Percentiles rank a stretch among this genome's conserved stretches.
phyloP scores from a whole-genome alignment of 2,797 vertebrate genomes.

The Tamandua tetradactyla region DNA sequence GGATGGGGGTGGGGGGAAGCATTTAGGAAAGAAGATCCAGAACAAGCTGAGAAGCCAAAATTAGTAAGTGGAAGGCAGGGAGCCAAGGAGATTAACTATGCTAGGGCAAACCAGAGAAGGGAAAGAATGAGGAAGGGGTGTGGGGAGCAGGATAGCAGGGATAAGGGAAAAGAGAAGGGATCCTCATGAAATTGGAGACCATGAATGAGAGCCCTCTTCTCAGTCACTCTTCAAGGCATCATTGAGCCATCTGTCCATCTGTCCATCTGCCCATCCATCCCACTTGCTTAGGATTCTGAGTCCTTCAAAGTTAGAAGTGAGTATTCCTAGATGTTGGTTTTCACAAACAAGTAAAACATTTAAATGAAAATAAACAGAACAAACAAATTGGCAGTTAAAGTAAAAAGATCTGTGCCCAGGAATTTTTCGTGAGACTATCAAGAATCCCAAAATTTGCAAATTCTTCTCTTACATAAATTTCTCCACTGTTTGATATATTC shows the following conservation, averaged over 20 bases:
- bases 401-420: neutral
- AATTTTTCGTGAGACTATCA: neutral
- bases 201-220: too few relatives aligned
- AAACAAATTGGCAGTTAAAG: neutral
- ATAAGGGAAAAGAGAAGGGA: rapidly evolving
- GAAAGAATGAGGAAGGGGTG: neutral
- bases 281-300: neutral
- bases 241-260: neutral
- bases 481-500: neutral
- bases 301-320: neutral
- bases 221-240: too few relatives aligned
- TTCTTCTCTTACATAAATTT: neutral
- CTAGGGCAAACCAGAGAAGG: neutral
- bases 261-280: neutral
- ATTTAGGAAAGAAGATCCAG: neutral
- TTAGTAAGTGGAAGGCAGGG: neutral
- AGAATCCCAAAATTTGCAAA: neutral
- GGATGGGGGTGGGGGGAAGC: neutral
- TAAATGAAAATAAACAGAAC: neutral
- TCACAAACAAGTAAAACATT: neutral
- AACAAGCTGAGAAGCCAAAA: neutral
- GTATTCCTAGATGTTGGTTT: neutral
- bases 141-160: neutral
- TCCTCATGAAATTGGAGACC: neutral
- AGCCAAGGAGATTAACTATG: neutral